Evolutionary conservation across 2,888 invertebrate species (phyloP).

Genomic region (Embidobia sp.): DNA sequence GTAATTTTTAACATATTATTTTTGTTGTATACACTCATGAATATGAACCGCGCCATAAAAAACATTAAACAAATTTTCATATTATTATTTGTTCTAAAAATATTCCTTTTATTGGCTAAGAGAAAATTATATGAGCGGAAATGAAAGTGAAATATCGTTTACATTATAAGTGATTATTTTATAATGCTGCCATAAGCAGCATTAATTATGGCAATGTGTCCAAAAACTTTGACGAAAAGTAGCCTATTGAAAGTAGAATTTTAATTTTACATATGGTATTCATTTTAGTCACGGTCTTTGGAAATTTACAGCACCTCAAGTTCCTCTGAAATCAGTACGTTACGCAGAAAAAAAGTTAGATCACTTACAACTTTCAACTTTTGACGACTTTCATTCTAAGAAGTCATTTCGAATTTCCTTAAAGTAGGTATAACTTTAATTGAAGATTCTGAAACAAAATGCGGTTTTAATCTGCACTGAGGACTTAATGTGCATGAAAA

Average conservation of each 20-base stretch:
- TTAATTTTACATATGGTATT: conserved; percentile 11
- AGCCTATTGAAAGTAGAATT: not conserved
- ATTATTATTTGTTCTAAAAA: too few relatives aligned
- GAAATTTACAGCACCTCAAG: conserved; percentile 8
- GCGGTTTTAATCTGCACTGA: conserved; percentile 9
- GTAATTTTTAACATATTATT: too few relatives aligned
- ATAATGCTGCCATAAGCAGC: too few relatives aligned
- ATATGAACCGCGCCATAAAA: too few relatives aligned
- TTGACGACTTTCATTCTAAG: conserved; percentile 36
- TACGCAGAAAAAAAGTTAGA: conserved; percentile 24
- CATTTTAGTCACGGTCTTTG: conserved; percentile 14
- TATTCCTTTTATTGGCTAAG: too few relatives aligned
- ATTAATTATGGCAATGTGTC: too few relatives aligned
- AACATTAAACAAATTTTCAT: too few relatives aligned
- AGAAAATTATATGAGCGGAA: too few relatives aligned
- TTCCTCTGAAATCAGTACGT: conserved; percentile 2
- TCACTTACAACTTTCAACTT: conserved; percentile 23
- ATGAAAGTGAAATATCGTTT: too few relatives aligned
- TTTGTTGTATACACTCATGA: too few relatives aligned
- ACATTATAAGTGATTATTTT: too few relatives aligned
- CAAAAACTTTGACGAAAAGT: conserved; percentile 2
- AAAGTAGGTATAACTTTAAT: conserved; percentile 32
- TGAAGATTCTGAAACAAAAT: conserved; percentile 4
- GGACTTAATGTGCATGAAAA: not conserved
- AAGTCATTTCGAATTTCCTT: conserved; percentile 23